Percentiles rank a stretch among this genome's conserved stretches.
Conservation (phyloP, 2,888 invertebrate genomes). For the Carabus problematicus region DNA sequence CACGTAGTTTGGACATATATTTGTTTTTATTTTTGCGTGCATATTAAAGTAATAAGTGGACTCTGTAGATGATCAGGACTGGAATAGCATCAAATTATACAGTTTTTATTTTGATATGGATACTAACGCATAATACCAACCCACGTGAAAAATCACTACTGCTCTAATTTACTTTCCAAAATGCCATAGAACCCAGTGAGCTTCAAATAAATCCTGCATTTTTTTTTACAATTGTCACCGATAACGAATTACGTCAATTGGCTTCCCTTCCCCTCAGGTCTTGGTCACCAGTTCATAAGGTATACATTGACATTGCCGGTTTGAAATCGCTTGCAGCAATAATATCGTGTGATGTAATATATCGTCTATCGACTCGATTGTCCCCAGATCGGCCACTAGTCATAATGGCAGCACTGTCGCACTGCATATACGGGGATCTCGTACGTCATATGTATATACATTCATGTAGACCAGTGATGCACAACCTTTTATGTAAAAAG, state of each 20-base stretch:
- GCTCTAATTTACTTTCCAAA: no score
- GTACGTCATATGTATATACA: conserved; percentile 9
- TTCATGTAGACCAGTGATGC: no score
- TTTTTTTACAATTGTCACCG: conserved; percentile 1
- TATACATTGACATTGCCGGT: not conserved
- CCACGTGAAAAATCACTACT: no score
- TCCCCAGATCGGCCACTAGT: conserved; percentile 23
- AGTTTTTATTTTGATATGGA: no score
- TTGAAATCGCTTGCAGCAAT: conserved; percentile 17
- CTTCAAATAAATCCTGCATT: conserved; percentile 2
- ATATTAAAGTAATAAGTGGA: no score
- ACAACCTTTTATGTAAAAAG: no score
- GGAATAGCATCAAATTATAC: no score
- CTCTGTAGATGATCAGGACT: no score
- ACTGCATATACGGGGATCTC: not conserved
- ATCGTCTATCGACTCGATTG: conserved; percentile 14
- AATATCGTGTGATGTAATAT: conserved; percentile 12
- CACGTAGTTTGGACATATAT: no score
- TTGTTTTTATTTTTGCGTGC: no score
- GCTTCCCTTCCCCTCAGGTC: not conserved
- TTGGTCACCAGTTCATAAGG: no score
- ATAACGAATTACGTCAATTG: conserved; percentile 6
- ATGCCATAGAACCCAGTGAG: not conserved
- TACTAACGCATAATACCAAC: no score
- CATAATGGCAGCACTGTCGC: not conserved